These are phyloP conservation scores for Smutsia gigantea DNA, from an alignment of 2,797 vertebrate genomes.

Conservation along the genomic window DNA sequence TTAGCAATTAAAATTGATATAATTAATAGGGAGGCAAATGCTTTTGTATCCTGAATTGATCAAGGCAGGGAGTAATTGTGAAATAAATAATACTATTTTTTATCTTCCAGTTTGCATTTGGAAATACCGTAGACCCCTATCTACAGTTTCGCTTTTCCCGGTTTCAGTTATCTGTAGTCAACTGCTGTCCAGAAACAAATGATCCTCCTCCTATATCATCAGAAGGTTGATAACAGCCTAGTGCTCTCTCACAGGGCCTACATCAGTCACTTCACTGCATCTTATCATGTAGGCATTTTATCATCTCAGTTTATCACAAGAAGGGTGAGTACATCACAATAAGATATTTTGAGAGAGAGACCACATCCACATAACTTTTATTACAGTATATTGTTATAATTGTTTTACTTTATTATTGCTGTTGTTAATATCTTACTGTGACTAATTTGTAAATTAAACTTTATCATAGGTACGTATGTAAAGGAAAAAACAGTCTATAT, in stretches of 20 bases:
- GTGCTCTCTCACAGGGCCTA: neutral
- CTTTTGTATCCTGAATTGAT: neutral
- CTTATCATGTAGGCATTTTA: neutral
- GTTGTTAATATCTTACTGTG: neutral
- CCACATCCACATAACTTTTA: neutral
- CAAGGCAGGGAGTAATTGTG: neutral
- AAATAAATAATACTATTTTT: neutral
- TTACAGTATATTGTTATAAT: neutral
- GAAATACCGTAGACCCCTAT: neutral
- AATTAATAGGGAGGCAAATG: neutral
- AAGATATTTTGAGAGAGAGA: neutral
- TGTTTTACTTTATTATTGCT: neutral
- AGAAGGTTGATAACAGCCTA: neutral
- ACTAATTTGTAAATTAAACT: neutral
- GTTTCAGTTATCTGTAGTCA: neutral
- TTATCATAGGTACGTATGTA: neutral
- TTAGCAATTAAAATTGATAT: neutral
- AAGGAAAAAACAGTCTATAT: neutral
- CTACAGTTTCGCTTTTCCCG: neutral
- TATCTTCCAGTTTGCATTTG: neutral
- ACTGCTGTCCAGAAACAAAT: neutral
- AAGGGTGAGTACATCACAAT: neutral
- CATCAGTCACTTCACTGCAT: neutral
- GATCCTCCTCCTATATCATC: neutral
- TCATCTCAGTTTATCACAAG: neutral